A percentile compares a stretch with the other conserved stretches of the same genome.
These are phyloP conservation scores for Drosophila mimica DNA, from an alignment of 2,888 invertebrate species.

Conservation along the genomic window DNA sequence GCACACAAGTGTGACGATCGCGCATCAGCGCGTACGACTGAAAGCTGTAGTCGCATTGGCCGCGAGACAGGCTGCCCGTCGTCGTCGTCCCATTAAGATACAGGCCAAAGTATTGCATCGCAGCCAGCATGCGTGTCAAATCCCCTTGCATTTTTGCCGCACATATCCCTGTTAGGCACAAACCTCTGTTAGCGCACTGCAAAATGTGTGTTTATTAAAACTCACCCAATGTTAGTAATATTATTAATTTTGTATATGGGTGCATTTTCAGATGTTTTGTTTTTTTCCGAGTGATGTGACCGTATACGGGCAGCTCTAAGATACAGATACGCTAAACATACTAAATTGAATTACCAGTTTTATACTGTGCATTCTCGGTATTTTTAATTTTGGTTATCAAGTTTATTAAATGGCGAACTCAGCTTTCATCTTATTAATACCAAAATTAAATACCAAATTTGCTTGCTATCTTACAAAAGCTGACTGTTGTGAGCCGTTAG, in stretches of 20 bases:
- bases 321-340: neutral
- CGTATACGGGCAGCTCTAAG: neutral
- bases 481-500: conserved; percentile 6
- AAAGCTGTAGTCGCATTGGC: conserved; percentile 79
- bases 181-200: neutral
- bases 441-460: neutral
- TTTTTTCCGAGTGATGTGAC: conserved; percentile 24
- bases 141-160: conserved; percentile 30
- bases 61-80: conserved; percentile 58
- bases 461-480: neutral
- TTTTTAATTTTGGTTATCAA: neutral
- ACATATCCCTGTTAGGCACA: conserved; percentile 33
- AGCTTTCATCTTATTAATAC: neutral
- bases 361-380: neutral
- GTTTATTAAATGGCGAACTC: neutral
- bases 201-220: neutral
- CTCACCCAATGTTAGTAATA: conserved; percentile 45
- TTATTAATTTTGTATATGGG: conserved; percentile 26
- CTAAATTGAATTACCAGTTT: neutral
- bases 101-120: conserved; percentile 57
- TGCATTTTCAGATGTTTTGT: conserved; percentile 38
- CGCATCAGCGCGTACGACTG: conserved; percentile 72
- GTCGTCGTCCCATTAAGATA: conserved; percentile 44
- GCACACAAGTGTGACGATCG: conserved; percentile 69
- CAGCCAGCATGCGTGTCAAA: conserved; percentile 51